Conservation (phyloP, 2,797 vertebrate species). For the Tangara arthus region DNA sequence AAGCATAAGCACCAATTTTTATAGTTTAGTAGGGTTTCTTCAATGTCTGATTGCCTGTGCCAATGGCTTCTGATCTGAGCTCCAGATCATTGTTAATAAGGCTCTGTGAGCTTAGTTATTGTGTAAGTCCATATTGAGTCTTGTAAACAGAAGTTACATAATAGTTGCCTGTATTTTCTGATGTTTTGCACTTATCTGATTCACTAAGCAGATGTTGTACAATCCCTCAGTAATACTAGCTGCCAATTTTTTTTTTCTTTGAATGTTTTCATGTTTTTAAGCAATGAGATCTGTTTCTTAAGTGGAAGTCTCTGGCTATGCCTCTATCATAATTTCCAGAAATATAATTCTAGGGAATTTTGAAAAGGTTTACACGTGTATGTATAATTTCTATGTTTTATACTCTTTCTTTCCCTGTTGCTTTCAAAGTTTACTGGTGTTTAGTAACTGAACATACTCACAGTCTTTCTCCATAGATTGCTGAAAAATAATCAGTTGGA, state of each 20-base stretch:
- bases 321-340: not conserved
- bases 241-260: not conserved
- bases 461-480: not conserved
- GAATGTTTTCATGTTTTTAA: not conserved
- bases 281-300: not conserved
- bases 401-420: not conserved
- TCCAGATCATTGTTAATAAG: not conserved
- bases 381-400: not conserved
- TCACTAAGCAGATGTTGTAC: not conserved
- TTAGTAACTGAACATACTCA: not conserved
- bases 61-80: not conserved
- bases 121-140: not conserved
- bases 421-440: not conserved
- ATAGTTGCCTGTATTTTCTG: not conserved
- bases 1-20: not conserved
- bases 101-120: not conserved
- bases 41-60: not conserved
- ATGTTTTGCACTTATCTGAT: not conserved
- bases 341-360: not conserved
- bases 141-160: not conserved
- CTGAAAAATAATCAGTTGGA: not conserved
- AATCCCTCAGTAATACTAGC: not conserved
- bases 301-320: not conserved
- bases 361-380: not conserved
- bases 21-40: not conserved